Conservation (phyloP, 2,113 vertebrate genomes). For the Microcebus ravelobensis region DNA sequence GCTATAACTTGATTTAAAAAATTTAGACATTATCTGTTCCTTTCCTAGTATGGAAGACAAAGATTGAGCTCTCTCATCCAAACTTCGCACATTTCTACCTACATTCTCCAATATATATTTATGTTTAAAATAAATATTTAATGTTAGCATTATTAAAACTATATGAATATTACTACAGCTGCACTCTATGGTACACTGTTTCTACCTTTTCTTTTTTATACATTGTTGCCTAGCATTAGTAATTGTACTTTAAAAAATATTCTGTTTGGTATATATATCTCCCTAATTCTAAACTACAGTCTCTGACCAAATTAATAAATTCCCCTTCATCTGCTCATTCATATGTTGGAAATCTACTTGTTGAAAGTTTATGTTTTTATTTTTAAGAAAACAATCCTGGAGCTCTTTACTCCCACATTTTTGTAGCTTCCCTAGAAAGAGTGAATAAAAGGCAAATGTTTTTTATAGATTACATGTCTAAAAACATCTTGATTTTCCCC, state of each 20-base stretch:
- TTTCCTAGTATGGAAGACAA: neutral
- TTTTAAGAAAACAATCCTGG: neutral
- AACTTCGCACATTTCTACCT: neutral
- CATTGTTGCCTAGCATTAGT: neutral
- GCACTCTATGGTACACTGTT: neutral
- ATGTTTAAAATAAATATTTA: neutral
- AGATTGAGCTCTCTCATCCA: neutral
- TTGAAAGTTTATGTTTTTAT: neutral
- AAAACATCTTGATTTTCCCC: neutral
- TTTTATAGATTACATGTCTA: neutral
- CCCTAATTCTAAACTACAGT: neutral
- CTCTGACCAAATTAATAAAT: neutral
- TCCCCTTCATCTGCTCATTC: neutral
- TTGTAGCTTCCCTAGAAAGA: neutral
- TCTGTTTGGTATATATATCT: neutral
- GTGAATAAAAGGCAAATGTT: neutral
- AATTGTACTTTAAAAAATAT: neutral
- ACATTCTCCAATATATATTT: neutral
- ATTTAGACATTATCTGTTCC: neutral
- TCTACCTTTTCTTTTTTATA: neutral
- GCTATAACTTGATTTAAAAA: neutral
- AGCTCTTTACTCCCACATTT: neutral
- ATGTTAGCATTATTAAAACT: neutral
- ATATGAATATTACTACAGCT: neutral
- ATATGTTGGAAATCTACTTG: neutral